Base-by-base conservation (phyloP, 2,113 vertebrate species). In the Gallinago media region DNA sequence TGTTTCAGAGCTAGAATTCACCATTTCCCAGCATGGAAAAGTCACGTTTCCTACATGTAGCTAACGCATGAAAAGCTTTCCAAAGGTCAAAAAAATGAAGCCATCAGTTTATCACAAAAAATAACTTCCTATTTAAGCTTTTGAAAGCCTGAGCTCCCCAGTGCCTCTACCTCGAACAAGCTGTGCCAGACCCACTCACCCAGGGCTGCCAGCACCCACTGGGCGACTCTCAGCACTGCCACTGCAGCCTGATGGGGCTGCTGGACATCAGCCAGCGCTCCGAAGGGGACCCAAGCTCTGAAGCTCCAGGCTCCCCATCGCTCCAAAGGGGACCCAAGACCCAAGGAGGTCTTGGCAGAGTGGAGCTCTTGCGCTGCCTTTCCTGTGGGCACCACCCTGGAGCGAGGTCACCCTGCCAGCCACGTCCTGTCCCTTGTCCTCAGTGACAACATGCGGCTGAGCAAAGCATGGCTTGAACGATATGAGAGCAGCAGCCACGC, bases 1-100 rank as follows among this genome's bases (percentile, higher is more conserved):
- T 75, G 42, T 78, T 92, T 72, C 83, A 68, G 72, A 85, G 71
- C 82, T 23, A 32, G 49, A 66, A 61, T 32, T 73, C 32, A 29
- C 34, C 1, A 0, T 65, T 89, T 89, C 81, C 78, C 70, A 87
- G 90, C 62, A 34, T 8, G 34, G 68, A 82, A 94, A 82, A 82
- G 19, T 56, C 50, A 71, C 66, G 72, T 67, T 93, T 88, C 36
- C 78, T 93, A 62, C 56, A 58, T 9, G 66, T 17, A 88, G 49
- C 40, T 79, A 92, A 89, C 4, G 3, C 66, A 79, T 26, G 27
- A 72, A 85, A 88, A 93, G 74, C 85, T 94, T 91, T n/a, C 38
- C 70, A 89, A 85, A 94, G 85, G 82, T 85, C 90, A 95, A 86
- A 74, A 88, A 89, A 42, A 89, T 38, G 46, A 94, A 96, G 71